phyloP scores from a whole-genome alignment of 2,113 vertebrate species.

The Mormyrus lacerda region DNA sequence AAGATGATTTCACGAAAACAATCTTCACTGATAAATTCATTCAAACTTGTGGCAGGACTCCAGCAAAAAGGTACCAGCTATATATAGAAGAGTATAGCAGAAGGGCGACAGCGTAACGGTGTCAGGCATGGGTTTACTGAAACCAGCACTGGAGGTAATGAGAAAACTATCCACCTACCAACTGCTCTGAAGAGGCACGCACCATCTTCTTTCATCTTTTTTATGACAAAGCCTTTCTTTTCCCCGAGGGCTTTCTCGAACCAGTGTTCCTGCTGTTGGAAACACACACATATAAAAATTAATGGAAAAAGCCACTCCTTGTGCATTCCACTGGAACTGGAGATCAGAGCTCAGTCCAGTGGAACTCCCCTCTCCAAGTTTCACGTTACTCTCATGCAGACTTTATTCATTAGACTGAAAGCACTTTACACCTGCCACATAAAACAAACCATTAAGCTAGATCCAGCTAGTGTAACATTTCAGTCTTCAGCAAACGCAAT shows the following conservation, averaged over 20 bases:
- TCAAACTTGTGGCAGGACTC: background rate
- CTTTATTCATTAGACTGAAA: background rate
- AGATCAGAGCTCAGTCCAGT: background rate
- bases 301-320: background rate
- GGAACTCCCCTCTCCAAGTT: background rate
- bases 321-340: background rate
- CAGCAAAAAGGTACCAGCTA: background rate
- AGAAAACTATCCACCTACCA: slow-evolving; percentile 59
- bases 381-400: background rate
- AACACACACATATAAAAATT: background rate
- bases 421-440: background rate
- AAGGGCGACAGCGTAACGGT: background rate
- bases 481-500: background rate
- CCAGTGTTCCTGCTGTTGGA: slow-evolving; percentile 81
- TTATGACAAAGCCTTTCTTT: slow-evolving; percentile 92
- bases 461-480: background rate
- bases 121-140: background rate
- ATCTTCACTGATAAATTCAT: background rate
- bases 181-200: slow-evolving; percentile 89
- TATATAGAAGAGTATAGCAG: background rate
- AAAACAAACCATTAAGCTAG: background rate
- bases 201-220: slow-evolving; percentile 92
- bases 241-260: slow-evolving; percentile 83
- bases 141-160: background rate
- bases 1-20: background rate